A percentile compares a stretch with the other conserved stretches of the same genome.
Conservation (phyloP, 1,140 invertebrate species). For the Trachymyrmex cornetzi region DNA sequence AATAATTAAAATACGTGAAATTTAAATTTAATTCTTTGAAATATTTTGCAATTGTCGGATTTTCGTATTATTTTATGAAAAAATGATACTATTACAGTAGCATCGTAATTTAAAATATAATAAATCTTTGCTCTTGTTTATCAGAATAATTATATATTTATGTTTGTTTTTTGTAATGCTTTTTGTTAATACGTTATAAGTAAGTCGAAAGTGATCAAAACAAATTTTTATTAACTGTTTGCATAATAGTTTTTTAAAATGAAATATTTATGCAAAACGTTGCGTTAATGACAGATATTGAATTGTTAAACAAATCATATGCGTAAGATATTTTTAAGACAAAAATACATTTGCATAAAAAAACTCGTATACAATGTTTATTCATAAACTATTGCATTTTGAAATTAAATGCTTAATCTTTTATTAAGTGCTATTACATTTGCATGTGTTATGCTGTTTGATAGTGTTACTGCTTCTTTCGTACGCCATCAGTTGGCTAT, state of each 20-base stretch:
- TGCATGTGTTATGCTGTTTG: neutral
- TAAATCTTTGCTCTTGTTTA: neutral
- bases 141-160: neutral
- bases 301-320: slow-evolving; percentile 5
- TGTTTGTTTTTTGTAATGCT: neutral
- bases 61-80: neutral
- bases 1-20: neutral
- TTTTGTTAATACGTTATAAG: neutral
- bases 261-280: neutral
- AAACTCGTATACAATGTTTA: slow-evolving; percentile 11
- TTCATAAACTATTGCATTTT: slow-evolving; percentile 5
- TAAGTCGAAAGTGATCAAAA: neutral
- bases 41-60: neutral
- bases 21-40: neutral
- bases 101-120: neutral
- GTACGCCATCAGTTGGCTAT: neutral
- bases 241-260: neutral
- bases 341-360: slow-evolving; percentile 5
- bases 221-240: neutral
- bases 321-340: neutral
- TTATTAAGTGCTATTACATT: neutral
- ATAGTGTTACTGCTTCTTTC: neutral
- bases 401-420: neutral
- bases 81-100: neutral
- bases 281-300: neutral